These are phyloP conservation scores for Solenopsis fugax DNA, from an alignment of 1,140 invertebrate species.

Conservation along the genomic window DNA sequence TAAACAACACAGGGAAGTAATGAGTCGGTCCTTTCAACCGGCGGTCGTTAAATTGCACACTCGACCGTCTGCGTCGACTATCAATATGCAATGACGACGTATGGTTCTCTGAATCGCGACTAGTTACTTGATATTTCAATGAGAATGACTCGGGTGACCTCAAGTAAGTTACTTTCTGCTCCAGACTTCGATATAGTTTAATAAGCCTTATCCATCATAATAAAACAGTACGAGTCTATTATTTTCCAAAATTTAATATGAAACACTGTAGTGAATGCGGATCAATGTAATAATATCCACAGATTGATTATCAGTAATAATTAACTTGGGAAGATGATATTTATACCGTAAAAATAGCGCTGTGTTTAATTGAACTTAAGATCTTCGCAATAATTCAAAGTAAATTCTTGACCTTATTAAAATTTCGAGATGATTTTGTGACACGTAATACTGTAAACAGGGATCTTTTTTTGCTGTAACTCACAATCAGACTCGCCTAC, in stretches of 20 bases:
- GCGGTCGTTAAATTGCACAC: slow-evolving; percentile 37
- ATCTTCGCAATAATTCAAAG: not conserved
- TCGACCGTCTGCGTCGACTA: slow-evolving; percentile 23
- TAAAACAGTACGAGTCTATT: not conserved
- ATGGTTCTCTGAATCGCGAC: not conserved
- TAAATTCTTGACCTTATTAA: not conserved
- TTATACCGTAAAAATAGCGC: not conserved
- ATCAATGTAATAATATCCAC: not conserved
- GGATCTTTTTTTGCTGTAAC: not conserved
- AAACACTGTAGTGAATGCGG: not conserved
- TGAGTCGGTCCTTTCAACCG: slow-evolving; percentile 27
- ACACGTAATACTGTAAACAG: not conserved
- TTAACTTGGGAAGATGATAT: not conserved
- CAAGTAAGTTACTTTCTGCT: not conserved
- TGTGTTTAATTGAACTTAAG: not conserved
- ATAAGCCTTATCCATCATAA: not conserved
- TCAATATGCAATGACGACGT: slow-evolving; percentile 20
- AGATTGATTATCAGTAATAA: not conserved
- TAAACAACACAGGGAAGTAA: slow-evolving; percentile 56
- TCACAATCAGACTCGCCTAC: not conserved
- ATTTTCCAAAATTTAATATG: not conserved
- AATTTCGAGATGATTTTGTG: not conserved
- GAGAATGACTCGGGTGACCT: not conserved
- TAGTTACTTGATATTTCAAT: slow-evolving; percentile 20
- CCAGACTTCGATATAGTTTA: not conserved